Base-by-base conservation (phyloP, 37 sponge, comb jelly and placozoan species). In the Ianthella basta region DNA sequence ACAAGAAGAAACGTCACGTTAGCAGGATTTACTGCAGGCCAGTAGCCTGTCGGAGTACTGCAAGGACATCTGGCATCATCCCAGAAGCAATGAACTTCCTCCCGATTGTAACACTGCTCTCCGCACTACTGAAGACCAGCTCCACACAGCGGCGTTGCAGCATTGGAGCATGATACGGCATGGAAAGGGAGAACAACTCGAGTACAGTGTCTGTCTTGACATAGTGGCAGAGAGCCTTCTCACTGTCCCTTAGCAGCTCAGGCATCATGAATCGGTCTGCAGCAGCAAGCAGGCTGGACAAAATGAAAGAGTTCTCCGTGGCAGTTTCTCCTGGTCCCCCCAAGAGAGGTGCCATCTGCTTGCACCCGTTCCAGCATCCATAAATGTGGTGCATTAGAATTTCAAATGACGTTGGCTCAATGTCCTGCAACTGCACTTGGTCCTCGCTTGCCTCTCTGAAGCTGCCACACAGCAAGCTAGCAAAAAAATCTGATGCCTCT, bases 291-390 rank as follows among this genome's bases (percentile, higher is more conserved):
- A 75, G 6, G 0, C 21, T 18, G n/a, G 78, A 25, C 0, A 16
- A 53, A 15, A 24, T 40, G 16, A 2, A 21, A n/a, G n/a, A n/a
- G n/a, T n/a, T n/a, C n/a, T 16, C 44, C 4, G 54, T 15, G 1
- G 54, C 21, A 40, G 23, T 75, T 15, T 41, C 78, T 50, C n/a
- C 53, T 21, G 21, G 5, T 6, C 14, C 37, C 27, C 34, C 18
- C 18, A 33, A 1, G 3, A 3, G 4, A 4, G 78, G 14, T 24
- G 50, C 3, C 50, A 44, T 44, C 3, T 44, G 50, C 50, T 44
- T 32, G 25, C 78, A 75, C 53, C 40, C 40, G 18, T 34, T 15
- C 53, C 78, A 40, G 54, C 78, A 75, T 16, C 78, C 78, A 75
- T 75, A 75, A 2, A 24, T 24, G 25, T 75, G 78, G 25, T 75